Conservation (phyloP, 2,888 invertebrate species). For the Acanthoscelides obtectus region DNA sequence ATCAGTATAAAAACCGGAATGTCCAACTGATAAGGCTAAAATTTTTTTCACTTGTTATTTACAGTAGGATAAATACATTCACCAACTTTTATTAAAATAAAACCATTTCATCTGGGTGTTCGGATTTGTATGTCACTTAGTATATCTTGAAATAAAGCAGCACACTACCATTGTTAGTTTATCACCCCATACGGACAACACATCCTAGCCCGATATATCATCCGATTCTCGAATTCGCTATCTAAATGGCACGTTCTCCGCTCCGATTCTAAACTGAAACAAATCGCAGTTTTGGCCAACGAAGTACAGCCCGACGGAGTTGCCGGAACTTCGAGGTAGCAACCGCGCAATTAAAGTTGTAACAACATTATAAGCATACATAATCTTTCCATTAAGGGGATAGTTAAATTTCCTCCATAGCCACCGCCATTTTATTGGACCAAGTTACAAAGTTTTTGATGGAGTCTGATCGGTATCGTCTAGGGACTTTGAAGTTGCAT, state of each 20-base stretch:
- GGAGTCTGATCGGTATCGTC: neutral
- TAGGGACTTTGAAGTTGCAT: neutral
- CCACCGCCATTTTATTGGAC: neutral
- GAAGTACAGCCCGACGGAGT: neutral
- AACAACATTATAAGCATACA: constrained; percentile 10
- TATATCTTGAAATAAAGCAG: neutral
- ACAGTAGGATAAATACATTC: no score
- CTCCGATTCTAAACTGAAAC: neutral
- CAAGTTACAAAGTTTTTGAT: neutral
- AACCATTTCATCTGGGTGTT: no score
- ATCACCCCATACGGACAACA: neutral
- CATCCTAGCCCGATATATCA: neutral
- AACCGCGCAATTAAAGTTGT: constrained; percentile 10
- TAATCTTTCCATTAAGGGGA: constrained; percentile 12
- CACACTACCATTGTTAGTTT: neutral
- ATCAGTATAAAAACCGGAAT: no score
- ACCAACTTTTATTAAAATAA: no score
- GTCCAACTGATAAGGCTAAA: no score
- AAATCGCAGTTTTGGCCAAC: neutral
- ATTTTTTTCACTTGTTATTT: no score
- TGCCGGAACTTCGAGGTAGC: neutral
- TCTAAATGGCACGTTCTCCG: neutral
- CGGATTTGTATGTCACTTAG: no score
- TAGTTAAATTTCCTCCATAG: neutral
- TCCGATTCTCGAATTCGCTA: neutral